These are phyloP conservation scores for Sus scrofa DNA, from an alignment of 2,113 vertebrate genomes.

Conservation along the genomic window T2T-Sscrofa CM000827.6:46478501-46479000, in stretches of 20 bases:
- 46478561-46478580: neutral
- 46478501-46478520: neutral
- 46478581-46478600: neutral
- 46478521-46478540: neutral
- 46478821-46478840: conserved; percentile 41
- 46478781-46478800: neutral
- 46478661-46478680: neutral
- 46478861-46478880: conserved; percentile 79
- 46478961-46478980: conserved; percentile 81
- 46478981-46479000: conserved; percentile 86
- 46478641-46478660: neutral
- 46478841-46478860: conserved; percentile 63
- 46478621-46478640: neutral
- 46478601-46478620: neutral
- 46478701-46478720: neutral
- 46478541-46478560: neutral
- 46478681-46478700: neutral
- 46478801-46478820: neutral
- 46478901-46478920: conserved; percentile 79
- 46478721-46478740: neutral
- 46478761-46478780: neutral
- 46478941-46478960: conserved; percentile 79
- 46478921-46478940: conserved; percentile 74
- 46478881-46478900: conserved; percentile 79
- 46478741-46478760: neutral